Percentiles rank a stretch among this genome's conserved stretches.
These are phyloP conservation scores for Trochalopteron elliotii DNA, from an alignment of 2,113 vertebrate species.

Conservation along the genomic window DNA sequence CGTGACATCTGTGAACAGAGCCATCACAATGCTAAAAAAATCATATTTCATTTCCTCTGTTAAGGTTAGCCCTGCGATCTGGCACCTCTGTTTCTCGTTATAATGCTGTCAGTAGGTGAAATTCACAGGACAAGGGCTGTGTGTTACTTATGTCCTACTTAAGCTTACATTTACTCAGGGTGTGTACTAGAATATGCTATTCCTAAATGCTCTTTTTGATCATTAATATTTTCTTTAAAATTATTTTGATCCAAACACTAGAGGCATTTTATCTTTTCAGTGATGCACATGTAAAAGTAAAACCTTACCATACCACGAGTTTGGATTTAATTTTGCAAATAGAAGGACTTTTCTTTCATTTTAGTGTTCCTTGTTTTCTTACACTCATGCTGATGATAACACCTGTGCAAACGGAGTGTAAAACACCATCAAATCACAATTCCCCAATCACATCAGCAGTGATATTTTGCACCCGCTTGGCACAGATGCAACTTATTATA, in stretches of 20 bases:
- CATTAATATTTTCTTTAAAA: neutral
- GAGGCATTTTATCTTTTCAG: neutral
- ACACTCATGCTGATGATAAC: neutral
- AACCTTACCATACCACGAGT: neutral
- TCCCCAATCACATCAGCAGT: conserved; percentile 15
- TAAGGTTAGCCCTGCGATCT: conserved; percentile 2
- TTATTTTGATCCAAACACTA: neutral
- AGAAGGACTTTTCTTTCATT: neutral
- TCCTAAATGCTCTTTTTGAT: neutral
- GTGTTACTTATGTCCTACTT: neutral
- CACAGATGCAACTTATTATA: conserved; percentile 53
- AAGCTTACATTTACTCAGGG: neutral
- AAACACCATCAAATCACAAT: conserved; percentile 1
- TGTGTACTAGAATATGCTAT: neutral
- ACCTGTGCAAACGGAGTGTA: conserved; percentile 48
- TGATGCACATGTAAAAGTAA: neutral
- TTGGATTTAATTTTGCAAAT: neutral
- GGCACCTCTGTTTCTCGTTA: neutral
- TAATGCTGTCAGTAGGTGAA: conserved; percentile 14
- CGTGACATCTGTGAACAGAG: conserved; percentile 40
- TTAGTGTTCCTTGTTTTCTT: neutral
- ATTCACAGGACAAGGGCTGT: neutral
- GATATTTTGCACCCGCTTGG: conserved; percentile 19
- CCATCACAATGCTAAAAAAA: conserved; percentile 35
- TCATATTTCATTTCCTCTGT: conserved; percentile 8